Evolutionary conservation across 2,797 vertebrate genomes (phyloP), one percentile per base, ranked within the genome.

Genomic region (Amazonetta brasiliensis): DNA sequence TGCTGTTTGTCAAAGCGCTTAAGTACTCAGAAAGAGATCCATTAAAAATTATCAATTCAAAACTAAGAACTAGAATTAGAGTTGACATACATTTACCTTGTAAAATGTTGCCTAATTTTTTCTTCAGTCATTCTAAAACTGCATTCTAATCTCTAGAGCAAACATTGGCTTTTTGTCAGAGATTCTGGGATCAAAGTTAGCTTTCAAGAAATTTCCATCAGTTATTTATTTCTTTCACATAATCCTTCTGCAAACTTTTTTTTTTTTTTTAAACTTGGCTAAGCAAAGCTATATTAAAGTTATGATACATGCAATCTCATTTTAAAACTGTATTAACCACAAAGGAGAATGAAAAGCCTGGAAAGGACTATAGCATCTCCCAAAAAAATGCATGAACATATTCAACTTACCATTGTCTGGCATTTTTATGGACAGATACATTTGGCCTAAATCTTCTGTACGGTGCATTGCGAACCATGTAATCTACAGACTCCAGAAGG

Each of bases 371-470:
- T 23, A 83, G 9, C 35, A 80, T 16, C 31, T 72, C 52, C 15
- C 60, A 46, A 33, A 84, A 84, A 39, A 90, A 71, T 6, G 22
- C 23, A 73, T 0, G 0, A 82, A 67, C 2, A 2, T 28, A 41
- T 33, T 44, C 20, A 73, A 96, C 99, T 98, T 92, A 99, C 99
- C 99, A 99, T 39, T 98, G 89, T 69, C 50, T 98, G 80, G 97
- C 74, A 60, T 99, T 98, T 69, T 37, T 95, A 77, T 98, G 98
- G 39, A 99, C 97, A 4, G 97, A 94, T 2, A 98, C 96, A 1
- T 97, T 97, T 15, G 99, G 99, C 46, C 98, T 98, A 68, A 99
- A 99, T 96, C 98, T 99, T 97, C 99, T 98, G 94, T 99, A 99
- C 0, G 99, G 99, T 6, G 90, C 94, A 39, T 99, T 99, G 97